Conservation (phyloP, 92 coral and sea anemone species). For the Zoanthus sociatus region DNA sequence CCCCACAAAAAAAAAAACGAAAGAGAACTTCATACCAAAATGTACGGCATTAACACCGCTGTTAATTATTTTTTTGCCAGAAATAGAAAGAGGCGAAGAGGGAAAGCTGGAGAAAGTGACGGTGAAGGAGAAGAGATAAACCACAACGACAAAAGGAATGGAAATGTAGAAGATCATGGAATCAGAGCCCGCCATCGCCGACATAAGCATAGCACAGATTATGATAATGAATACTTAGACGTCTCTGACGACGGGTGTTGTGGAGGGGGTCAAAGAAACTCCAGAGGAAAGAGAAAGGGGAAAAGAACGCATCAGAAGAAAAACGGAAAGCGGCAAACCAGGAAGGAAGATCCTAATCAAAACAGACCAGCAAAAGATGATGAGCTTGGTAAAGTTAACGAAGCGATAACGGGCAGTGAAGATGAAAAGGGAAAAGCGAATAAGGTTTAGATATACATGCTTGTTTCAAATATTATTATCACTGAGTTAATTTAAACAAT, state of each 20-base stretch:
- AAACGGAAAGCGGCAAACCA: background rate
- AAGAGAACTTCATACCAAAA: no score
- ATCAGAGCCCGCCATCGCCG: background rate
- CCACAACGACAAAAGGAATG: slow-evolving; percentile 5
- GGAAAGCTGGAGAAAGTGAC: background rate
- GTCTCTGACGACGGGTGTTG: slow-evolving; percentile 30
- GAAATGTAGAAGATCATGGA: background rate
- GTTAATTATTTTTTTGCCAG: background rate
- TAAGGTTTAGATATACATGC: background rate
- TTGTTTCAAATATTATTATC: background rate
- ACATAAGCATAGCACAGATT: background rate
- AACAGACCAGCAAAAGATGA: slow-evolving; percentile 3
- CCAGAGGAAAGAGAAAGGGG: background rate
- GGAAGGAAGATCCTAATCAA: background rate
- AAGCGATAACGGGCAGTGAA: slow-evolving; percentile 18
- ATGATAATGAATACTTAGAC: slow-evolving; percentile 7
- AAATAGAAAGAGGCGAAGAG: background rate
- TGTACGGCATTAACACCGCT: no score
- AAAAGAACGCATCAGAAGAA: background rate
- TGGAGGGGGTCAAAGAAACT: background rate
- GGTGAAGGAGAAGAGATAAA: background rate
- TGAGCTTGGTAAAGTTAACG: slow-evolving; percentile 1
- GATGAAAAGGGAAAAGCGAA: slow-evolving; percentile 1
- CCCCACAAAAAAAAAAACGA: no score
- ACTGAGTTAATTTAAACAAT: background rate